Conservation (phyloP, 2,888 invertebrate genomes). For the Hybos culiciformis region DNA sequence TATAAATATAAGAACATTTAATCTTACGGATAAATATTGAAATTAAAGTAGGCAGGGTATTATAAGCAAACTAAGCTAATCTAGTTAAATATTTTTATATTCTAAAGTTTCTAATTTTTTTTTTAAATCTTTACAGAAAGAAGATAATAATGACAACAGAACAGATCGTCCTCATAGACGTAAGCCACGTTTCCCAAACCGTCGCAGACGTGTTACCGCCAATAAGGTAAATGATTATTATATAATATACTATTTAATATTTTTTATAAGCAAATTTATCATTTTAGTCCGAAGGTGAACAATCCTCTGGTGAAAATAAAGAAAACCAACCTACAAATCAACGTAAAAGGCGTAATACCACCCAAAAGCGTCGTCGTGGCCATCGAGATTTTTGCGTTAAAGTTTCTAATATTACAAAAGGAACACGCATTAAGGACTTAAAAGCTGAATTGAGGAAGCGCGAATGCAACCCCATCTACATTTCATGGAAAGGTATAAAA, state of each 20-base stretch:
- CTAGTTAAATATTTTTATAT: too few relatives aligned
- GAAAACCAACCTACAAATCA: slow-evolving; percentile 10
- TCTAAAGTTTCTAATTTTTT: background rate
- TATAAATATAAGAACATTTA: too few relatives aligned
- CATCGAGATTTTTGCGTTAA: slow-evolving; percentile 33
- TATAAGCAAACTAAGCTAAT: too few relatives aligned
- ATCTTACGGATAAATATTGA: too few relatives aligned
- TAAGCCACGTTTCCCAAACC: slow-evolving; percentile 16
- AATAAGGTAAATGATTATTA: slow-evolving; percentile 13
- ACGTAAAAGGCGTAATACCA: slow-evolving; percentile 1
- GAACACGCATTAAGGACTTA: slow-evolving; percentile 57
- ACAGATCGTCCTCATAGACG: slow-evolving; percentile 16
- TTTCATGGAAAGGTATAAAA: slow-evolving; percentile 52
- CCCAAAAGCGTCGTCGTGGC: slow-evolving; percentile 14
- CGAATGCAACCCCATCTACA: slow-evolving; percentile 60
- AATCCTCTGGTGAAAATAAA: slow-evolving; percentile 29
- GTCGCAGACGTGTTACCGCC: slow-evolving; percentile 16
- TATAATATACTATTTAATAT: background rate
- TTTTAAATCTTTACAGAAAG: slow-evolving; percentile 1
- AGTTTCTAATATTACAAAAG: slow-evolving; percentile 59
- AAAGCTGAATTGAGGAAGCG: slow-evolving; percentile 59
- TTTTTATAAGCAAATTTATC: background rate
- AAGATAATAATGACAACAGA: slow-evolving; percentile 25
- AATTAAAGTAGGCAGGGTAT: too few relatives aligned
- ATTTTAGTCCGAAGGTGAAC: slow-evolving; percentile 30